Base-by-base conservation (phyloP, 2,888 invertebrate species). In the Ypsolopha sequella region DNA sequence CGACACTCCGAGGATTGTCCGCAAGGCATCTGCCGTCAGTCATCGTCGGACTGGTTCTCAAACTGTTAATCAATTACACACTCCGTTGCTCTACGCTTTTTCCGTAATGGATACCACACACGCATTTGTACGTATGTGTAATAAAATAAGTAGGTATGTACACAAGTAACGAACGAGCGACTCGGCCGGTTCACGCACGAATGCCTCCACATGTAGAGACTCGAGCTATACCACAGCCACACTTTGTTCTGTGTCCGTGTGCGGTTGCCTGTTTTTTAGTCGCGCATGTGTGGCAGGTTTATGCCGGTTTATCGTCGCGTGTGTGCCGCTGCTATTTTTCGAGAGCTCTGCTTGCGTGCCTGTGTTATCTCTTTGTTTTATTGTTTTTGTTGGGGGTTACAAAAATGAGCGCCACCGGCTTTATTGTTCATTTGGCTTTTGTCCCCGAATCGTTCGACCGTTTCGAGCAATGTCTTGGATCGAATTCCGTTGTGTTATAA, bases 31-130 rank as follows among this genome's bases (percentile, higher is more conserved):
- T 44, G 56, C 60, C 69, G 65, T 65, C 68, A 65, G 55, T 63
- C 62, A 68, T 64, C 65, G 67, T 36, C 35, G 36, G 67, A 53
- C 73, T 65, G 72, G 68, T 68, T 75, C 73, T 76, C 73, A 70
- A 77, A 78, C 79, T 76, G 76, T 73, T 78, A 79, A 82, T 84
- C 80, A 82, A 85, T 85, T 84, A 85, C 74, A 76, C 79, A 77
- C 74, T 63, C 76, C 69, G 77, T 68, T 76, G 80, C 68, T 64
- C 73, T 68, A 70, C 74, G 69, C 76, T 79, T 80, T 72, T 81
- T 80, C 76, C 76, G 84, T 84, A 82, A 84, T 85, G 78, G 77
- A 84, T 76, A 78, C 76, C 73, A 65, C 72, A 67, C 45, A 66
- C 66, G 69, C 71, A 73, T 73, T 72, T 70, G 68, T 70, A 67